A percentile compares a stretch with the other conserved stretches of the same genome.
Evolutionary conservation across 1,140 invertebrate species (phyloP).

Genomic region (Euwallacea fornicatus): DNA sequence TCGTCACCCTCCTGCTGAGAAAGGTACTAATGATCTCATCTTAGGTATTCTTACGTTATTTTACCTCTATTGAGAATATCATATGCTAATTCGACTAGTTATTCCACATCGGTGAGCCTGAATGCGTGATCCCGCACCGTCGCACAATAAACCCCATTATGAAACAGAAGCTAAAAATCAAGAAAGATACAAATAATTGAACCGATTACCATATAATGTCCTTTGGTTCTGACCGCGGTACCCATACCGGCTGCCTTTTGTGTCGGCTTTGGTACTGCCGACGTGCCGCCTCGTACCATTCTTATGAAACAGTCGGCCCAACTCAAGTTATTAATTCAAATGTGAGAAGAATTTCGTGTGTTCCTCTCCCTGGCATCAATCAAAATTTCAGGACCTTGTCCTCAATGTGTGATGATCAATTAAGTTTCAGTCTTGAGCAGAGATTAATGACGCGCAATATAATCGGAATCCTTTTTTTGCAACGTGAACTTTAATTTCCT

Average conservation of each 20-base stretch:
- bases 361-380: background rate
- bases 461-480: no score
- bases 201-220: constrained; percentile 31
- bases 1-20: no score
- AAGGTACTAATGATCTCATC: no score
- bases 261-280: constrained; percentile 10
- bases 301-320: no score
- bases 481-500: background rate
- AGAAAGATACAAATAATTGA: constrained; percentile 30
- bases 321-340: no score
- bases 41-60: no score
- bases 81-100: constrained; percentile 1
- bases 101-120: constrained; percentile 1
- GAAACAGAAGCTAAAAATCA: constrained; percentile 23
- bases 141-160: constrained; percentile 11
- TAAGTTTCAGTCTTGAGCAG: no score
- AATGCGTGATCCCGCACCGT: background rate
- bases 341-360: no score
- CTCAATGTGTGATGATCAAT: no score
- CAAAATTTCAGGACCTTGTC: no score
- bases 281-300: background rate
- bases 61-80: no score
- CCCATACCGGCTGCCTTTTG: constrained; percentile 26
- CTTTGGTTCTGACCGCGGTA: constrained; percentile 28
- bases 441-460: no score